These are phyloP conservation scores for Nymphalis c-album DNA, from an alignment of 2,888 invertebrate species.

Conservation along the genomic window DNA sequence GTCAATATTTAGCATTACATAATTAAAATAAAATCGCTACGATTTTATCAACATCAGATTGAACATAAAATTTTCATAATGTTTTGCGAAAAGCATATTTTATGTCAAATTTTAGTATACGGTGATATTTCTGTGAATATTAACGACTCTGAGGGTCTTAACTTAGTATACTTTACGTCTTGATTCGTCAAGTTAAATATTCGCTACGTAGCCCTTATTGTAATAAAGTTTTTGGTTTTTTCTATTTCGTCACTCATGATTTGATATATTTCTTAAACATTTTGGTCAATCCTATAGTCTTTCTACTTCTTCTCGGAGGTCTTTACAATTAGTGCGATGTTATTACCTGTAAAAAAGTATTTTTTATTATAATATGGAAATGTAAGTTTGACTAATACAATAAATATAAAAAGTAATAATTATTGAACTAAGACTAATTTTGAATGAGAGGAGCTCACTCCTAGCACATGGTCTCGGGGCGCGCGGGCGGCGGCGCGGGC, in stretches of 20 bases:
- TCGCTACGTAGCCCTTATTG: neutral
- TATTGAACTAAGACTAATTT: neutral
- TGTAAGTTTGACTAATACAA: no score
- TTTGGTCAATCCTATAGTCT: neutral
- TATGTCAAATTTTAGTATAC: no score
- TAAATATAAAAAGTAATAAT: neutral
- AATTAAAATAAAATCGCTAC: neutral
- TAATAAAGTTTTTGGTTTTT: constrained; percentile 8
- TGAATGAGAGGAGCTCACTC: neutral
- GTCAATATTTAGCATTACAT: neutral
- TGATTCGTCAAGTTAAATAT: neutral
- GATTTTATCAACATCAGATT: no score
- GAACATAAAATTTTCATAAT: no score
- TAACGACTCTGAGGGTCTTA: neutral
- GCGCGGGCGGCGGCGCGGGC: constrained; percentile 60
- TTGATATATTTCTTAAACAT: neutral
- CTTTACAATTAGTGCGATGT: neutral
- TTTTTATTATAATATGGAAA: neutral
- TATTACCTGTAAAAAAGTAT: neutral
- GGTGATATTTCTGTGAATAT: no score
- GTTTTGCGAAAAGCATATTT: no score
- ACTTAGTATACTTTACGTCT: neutral
- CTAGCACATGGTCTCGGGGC: constrained; percentile 77
- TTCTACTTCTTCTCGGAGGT: neutral
- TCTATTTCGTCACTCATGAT: neutral